phyloP scores from a whole-genome alignment of 2,797 vertebrate genomes.

The Hylomyscus alleni region DNA sequence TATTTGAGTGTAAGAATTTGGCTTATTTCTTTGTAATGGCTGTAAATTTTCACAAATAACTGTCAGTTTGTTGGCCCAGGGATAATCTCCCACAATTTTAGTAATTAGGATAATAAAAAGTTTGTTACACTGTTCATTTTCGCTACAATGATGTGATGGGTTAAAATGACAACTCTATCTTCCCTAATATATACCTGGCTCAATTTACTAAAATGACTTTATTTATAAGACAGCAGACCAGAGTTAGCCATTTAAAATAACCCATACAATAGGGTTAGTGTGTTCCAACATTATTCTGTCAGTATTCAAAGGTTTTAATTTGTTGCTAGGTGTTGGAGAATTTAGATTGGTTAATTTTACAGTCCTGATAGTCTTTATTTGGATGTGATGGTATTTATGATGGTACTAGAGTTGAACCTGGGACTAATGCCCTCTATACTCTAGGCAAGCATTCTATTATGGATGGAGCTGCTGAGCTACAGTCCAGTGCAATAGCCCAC shows the following conservation, averaged over 20 bases:
- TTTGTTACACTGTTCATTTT: constrained; percentile 19
- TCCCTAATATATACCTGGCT: background rate
- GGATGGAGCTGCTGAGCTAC: background rate
- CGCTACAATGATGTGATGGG: background rate
- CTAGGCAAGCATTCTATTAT: background rate
- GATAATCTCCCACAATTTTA: background rate
- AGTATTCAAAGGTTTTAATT: background rate
- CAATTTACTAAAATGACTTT: constrained; percentile 36
- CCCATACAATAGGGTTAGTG: background rate
- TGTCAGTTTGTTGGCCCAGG: background rate
- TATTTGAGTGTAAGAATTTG: background rate
- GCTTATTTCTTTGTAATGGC: background rate
- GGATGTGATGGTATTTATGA: background rate
- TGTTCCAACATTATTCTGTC: background rate
- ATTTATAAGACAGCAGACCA: constrained; percentile 14
- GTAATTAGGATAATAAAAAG: constrained; percentile 23
- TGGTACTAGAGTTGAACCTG: background rate
- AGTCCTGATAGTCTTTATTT: background rate
- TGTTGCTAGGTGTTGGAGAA: background rate
- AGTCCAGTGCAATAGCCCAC: background rate
- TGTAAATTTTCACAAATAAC: background rate
- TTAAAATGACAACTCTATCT: constrained; percentile 42
- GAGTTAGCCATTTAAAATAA: constrained; percentile 25
- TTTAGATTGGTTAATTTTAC: constrained; percentile 33
- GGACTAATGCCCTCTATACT: fast-evolving